Percentiles rank a stretch among this genome's conserved stretches.
phyloP scores from a whole-genome alignment of 2,113 vertebrate species.

The Leucopsar rothschildi region DNA sequence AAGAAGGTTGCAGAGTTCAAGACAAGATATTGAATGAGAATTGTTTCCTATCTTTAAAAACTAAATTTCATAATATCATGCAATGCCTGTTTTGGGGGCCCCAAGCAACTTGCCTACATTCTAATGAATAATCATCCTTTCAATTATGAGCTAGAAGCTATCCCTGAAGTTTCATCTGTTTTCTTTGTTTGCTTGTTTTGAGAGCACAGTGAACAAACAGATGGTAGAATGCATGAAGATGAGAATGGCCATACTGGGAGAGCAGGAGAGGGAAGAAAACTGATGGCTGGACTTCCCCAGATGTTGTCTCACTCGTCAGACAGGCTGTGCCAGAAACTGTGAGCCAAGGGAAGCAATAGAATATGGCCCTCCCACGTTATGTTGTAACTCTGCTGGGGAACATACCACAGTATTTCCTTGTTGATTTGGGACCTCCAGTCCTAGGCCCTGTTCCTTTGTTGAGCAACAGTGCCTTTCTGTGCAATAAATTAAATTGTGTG shows the following conservation, averaged over 20 bases:
- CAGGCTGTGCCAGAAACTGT: background rate
- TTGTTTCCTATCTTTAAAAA: background rate
- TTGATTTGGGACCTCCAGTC: background rate
- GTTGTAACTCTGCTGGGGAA: background rate
- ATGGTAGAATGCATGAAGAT: background rate
- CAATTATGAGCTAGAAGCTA: slow-evolving; percentile 57
- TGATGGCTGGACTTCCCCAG: background rate
- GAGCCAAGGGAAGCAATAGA: background rate
- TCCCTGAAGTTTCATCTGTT: slow-evolving; percentile 45
- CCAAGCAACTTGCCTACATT: slow-evolving; percentile 50
- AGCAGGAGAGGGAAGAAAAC: background rate
- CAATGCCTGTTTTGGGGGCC: background rate
- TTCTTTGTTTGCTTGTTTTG: slow-evolving; percentile 33
- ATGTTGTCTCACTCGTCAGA: background rate
- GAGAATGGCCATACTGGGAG: background rate
- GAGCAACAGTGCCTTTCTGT: background rate
- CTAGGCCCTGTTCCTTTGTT: background rate
- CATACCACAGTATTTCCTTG: no score
- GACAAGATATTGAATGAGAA: slow-evolving; percentile 2
- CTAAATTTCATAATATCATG: background rate
- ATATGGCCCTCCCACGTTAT: fast-evolving
- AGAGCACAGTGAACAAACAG: background rate
- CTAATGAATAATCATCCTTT: slow-evolving; percentile 56
- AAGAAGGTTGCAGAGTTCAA: background rate
- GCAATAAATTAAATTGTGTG: background rate